Conservation (phyloP, 1,140 invertebrate species). For the Dendroctonus valens region DNA sequence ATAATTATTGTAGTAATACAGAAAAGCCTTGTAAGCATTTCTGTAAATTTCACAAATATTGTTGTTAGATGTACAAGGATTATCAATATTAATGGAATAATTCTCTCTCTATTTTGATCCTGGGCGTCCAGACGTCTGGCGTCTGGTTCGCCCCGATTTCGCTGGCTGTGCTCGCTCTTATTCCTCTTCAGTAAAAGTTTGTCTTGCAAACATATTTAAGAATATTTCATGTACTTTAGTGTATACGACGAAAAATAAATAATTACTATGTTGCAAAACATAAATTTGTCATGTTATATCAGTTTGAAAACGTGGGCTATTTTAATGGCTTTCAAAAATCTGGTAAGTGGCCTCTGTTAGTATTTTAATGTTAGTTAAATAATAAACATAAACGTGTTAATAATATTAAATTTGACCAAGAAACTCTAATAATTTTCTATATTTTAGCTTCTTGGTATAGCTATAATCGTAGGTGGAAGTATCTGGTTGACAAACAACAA, state of each 20-base stretch:
- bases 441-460: slow-evolving; percentile 25
- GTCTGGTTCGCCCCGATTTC: slow-evolving; percentile 7
- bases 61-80: not conserved
- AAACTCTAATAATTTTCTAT: slow-evolving; percentile 7
- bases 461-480: slow-evolving; percentile 22
- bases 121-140: slow-evolving; percentile 26
- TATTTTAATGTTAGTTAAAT: not conserved
- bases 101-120: not conserved
- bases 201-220: too few species aligned
- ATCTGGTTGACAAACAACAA: slow-evolving; percentile 17
- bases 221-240: too few species aligned
- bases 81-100: not conserved
- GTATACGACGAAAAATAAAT: too few species aligned
- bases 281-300: slow-evolving; percentile 14
- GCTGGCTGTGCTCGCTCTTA: not conserved
- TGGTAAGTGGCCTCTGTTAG: not conserved
- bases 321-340: slow-evolving; percentile 13
- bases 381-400: too few species aligned
- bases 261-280: not conserved
- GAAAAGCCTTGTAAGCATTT: too few species aligned
- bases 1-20: too few species aligned
- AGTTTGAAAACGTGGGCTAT: slow-evolving; percentile 17
- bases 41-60: slow-evolving; percentile 1
- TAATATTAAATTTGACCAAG: not conserved
- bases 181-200: not conserved